Evolutionary conservation across 2,888 invertebrate species (phyloP).

Genomic region (Eristalis tenax): DNA sequence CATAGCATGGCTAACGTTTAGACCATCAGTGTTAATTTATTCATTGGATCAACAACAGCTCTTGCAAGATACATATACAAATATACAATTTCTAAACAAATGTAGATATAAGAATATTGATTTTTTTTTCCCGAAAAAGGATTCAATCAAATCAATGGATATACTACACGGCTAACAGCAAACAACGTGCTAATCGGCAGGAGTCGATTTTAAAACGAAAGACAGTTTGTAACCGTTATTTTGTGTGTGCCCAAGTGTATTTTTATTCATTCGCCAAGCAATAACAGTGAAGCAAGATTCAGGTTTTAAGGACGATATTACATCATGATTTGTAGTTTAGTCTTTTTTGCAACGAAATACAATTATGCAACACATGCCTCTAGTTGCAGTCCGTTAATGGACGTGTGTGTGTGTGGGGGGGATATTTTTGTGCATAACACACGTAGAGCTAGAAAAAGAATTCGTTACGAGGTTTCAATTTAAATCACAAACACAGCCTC

Average conservation of each 20-base stretch:
- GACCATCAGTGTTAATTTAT: constrained; percentile 81
- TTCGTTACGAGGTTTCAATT: constrained; percentile 34
- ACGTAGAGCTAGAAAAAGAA: constrained; percentile 41
- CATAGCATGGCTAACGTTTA: constrained; percentile 67
- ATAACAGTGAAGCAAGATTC: constrained; percentile 60
- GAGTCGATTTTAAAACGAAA: neutral
- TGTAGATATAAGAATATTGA: neutral
- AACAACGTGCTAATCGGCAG: neutral
- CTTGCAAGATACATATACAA: constrained; percentile 35
- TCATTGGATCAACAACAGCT: constrained; percentile 80
- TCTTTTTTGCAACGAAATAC: constrained; percentile 35
- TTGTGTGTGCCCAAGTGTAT: constrained; percentile 4
- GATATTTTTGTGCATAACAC: constrained; percentile 64
- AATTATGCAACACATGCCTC: constrained; percentile 63
- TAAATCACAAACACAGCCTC: constrained; percentile 32
- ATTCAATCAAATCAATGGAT: neutral
- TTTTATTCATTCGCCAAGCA: neutral
- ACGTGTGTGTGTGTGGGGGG: constrained; percentile 16
- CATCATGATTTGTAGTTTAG: constrained; percentile 40
- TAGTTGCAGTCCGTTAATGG: constrained; percentile 30
- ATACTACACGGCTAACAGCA: neutral
- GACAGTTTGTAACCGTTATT: constrained; percentile 35
- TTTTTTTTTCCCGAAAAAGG: neutral
- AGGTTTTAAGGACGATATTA: constrained; percentile 41
- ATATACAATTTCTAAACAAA: neutral